Conservation (phyloP, 2,888 invertebrate species). For the Galeopsomyia nigrocyanea region DNA sequence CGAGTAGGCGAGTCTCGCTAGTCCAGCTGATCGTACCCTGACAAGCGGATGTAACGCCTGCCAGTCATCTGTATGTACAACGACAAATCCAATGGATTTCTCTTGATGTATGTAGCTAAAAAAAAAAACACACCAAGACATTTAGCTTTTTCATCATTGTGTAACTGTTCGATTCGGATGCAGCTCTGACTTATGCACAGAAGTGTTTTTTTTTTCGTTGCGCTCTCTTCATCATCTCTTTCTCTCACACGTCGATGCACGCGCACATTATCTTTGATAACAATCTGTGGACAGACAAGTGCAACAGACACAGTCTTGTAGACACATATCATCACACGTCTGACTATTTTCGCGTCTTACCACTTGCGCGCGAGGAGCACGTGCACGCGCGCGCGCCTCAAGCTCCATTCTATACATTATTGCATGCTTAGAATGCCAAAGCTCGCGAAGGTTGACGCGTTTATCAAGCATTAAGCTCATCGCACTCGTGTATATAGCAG, state of each 20-base stretch:
- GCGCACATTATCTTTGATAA: not conserved
- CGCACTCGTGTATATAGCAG: too few relatives aligned
- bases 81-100: not conserved
- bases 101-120: too few relatives aligned
- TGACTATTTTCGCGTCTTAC: constrained; percentile 3
- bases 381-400: not conserved
- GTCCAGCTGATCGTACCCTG: constrained; percentile 5
- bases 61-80: not conserved
- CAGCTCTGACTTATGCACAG: too few relatives aligned
- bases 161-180: too few relatives aligned
- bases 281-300: too few relatives aligned
- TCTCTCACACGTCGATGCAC: not conserved
- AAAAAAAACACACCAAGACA: too few relatives aligned
- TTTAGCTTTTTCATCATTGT: too few relatives aligned
- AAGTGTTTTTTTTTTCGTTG: not conserved
- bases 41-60: not conserved
- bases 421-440: not conserved
- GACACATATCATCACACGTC: not conserved
- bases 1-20: not conserved
- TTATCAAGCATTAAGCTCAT: not conserved
- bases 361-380: not conserved
- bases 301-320: too few relatives aligned
- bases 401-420: not conserved
- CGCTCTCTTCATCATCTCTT: not conserved
- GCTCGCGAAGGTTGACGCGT: constrained; percentile 1